Evolutionary conservation across 2,888 invertebrate genomes (phyloP).

Genomic region (Cyclophora albipunctata): DNA sequence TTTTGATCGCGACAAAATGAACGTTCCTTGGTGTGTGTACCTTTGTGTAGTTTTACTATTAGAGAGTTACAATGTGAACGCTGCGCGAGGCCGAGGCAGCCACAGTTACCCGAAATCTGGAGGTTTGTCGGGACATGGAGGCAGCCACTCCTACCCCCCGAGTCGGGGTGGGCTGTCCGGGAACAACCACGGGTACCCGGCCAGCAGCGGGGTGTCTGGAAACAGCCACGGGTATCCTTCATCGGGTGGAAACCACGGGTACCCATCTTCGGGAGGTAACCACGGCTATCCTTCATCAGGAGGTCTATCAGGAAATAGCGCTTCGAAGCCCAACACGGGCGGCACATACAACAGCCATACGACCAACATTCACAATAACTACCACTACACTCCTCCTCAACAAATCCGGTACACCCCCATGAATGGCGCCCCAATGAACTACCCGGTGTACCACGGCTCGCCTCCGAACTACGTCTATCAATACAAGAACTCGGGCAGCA

Average conservation of each 20-base stretch:
- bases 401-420: conserved; percentile 49
- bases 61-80: conserved; percentile 22
- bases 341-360: conserved; percentile 29
- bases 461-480: conserved; percentile 61
- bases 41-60: conserved; percentile 41
- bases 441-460: conserved; percentile 54
- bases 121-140: conserved; percentile 28
- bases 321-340: conserved; percentile 10
- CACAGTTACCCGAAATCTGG: conserved; percentile 27
- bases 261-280: conserved; percentile 24
- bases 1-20: conserved; percentile 29
- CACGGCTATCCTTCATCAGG: conserved; percentile 21
- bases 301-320: conserved; percentile 18
- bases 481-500: conserved; percentile 60
- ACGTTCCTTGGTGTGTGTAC: conserved; percentile 32
- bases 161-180: conserved; percentile 14
- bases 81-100: conserved; percentile 14
- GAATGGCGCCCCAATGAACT: conserved; percentile 38
- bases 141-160: conserved; percentile 27
- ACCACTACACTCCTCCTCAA: conserved; percentile 56
- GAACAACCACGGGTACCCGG: conserved; percentile 23
- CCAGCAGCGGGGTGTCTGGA: conserved; percentile 14
- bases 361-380: conserved; percentile 43
- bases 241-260: conserved; percentile 19
- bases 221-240: conserved; percentile 24